Conservation (phyloP, 2,888 invertebrate species). For the Noctuana brunneofusca region DNA sequence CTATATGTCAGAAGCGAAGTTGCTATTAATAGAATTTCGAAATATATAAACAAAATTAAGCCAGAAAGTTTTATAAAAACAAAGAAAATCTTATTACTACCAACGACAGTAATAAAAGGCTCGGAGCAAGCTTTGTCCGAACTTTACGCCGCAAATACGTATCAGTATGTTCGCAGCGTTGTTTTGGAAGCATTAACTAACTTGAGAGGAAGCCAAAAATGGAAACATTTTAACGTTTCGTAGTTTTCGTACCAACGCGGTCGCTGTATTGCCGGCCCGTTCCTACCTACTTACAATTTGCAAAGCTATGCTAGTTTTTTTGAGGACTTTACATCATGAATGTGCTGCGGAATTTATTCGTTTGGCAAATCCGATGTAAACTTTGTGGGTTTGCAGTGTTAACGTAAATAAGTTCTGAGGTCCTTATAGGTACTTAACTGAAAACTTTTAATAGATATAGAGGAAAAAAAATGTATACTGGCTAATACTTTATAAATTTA, state of each 20-base stretch:
- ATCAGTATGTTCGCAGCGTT: slow-evolving; percentile 59
- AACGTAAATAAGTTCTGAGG: not conserved
- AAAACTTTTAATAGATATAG: no score
- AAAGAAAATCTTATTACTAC: slow-evolving; percentile 24
- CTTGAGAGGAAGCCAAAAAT: slow-evolving; percentile 79
- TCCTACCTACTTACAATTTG: slow-evolving; percentile 56
- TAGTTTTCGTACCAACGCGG: slow-evolving; percentile 53
- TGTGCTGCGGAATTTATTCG: slow-evolving; percentile 30
- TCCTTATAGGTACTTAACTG: not conserved
- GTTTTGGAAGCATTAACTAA: slow-evolving; percentile 79
- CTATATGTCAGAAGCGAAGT: not conserved
- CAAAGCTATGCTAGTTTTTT: slow-evolving; percentile 39
- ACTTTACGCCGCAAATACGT: slow-evolving; percentile 44
- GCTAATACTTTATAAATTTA: no score
- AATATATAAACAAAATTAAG: not conserved
- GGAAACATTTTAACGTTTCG: slow-evolving; percentile 71
- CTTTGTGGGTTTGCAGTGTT: slow-evolving; percentile 6
- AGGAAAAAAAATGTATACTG: no score
- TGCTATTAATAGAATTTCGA: not conserved
- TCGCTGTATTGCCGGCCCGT: slow-evolving; percentile 61
- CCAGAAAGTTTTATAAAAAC: slow-evolving; percentile 8
- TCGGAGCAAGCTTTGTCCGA: slow-evolving; percentile 42
- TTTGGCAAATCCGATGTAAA: slow-evolving; percentile 18
- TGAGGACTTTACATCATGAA: slow-evolving; percentile 34
- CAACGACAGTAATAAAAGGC: slow-evolving; percentile 33